Conservation (phyloP, 2,797 vertebrate species). For the Argyrosomus regius region DNA sequence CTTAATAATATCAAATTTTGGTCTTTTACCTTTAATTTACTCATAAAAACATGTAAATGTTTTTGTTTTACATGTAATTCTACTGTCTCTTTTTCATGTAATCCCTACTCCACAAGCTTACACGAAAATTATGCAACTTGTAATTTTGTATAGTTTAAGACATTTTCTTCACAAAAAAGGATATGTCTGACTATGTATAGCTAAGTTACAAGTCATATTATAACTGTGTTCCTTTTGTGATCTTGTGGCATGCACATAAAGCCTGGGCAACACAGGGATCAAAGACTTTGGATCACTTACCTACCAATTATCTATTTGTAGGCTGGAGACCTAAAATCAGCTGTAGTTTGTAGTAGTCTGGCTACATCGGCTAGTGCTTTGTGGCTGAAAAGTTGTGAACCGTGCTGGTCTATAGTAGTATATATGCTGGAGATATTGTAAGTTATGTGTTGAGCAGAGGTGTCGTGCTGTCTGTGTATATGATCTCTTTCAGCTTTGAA, state of each 20-base stretch:
- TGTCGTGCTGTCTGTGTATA: constrained; percentile 15
- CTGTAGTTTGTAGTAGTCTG: constrained; percentile 29
- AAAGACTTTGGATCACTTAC: constrained; percentile 59
- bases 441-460: not conserved
- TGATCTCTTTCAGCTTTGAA: constrained; percentile 34
- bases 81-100: constrained; percentile 6
- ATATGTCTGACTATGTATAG: constrained; percentile 42
- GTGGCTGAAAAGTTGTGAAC: constrained; percentile 25
- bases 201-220: constrained; percentile 26
- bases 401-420: not conserved
- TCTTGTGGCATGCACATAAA: constrained; percentile 54
- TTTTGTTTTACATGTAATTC: not conserved
- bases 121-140: constrained; percentile 32
- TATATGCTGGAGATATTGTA: not conserved
- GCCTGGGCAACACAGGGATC: constrained; percentile 45
- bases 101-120: not conserved
- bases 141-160: constrained; percentile 42
- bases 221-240: constrained; percentile 58
- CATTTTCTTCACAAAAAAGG: constrained; percentile 28
- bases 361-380: not conserved
- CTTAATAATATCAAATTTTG: not conserved
- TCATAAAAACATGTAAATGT: constrained; percentile 23
- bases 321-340: constrained; percentile 51
- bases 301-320: constrained; percentile 69
- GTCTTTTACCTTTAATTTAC: constrained; percentile 8